phyloP scores from a whole-genome alignment of 1,140 invertebrate genomes.

The Drosophila tristis region DNA sequence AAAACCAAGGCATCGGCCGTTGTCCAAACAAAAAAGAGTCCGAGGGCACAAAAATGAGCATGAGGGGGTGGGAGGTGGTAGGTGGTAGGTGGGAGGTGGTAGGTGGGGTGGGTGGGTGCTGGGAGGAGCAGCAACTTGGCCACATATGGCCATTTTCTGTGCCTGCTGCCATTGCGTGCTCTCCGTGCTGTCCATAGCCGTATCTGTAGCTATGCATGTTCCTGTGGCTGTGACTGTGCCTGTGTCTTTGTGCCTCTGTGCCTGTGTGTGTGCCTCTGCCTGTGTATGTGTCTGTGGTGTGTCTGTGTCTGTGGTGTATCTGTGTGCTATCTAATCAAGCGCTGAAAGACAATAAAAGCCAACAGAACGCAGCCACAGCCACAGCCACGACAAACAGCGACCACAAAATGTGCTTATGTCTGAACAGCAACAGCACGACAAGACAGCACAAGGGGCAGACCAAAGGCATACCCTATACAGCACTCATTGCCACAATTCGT shows the following conservation, averaged over 20 bases:
- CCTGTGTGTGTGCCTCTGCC: neutral
- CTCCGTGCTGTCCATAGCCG: constrained; percentile 29
- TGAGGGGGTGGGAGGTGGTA: constrained; percentile 24
- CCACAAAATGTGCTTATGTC: constrained; percentile 77
- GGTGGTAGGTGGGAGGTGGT: constrained; percentile 26
- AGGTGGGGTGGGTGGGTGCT: constrained; percentile 1
- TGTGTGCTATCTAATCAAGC: constrained; percentile 75
- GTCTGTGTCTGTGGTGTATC: constrained; percentile 18
- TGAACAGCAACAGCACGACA: constrained; percentile 57
- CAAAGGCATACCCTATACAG: constrained; percentile 17
- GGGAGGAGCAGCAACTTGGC: constrained; percentile 56
- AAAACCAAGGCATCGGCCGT: constrained; percentile 49
- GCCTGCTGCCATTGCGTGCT: constrained; percentile 48
- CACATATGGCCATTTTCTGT: constrained; percentile 80
- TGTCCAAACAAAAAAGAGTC: constrained; percentile 51
- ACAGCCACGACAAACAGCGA: constrained; percentile 72
- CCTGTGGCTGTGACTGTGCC: neutral
- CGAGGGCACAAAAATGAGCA: neutral
- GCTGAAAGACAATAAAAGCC: constrained; percentile 80
- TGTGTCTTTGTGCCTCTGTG: constrained; percentile 19
- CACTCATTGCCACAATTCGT: neutral
- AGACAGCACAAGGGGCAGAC: constrained; percentile 16
- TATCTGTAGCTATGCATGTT: constrained; percentile 23
- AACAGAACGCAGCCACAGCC: constrained; percentile 49
- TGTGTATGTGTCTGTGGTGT: constrained; percentile 7